Conservation (phyloP, 2,888 invertebrate genomes). For the Invenusta paracnida region DNA sequence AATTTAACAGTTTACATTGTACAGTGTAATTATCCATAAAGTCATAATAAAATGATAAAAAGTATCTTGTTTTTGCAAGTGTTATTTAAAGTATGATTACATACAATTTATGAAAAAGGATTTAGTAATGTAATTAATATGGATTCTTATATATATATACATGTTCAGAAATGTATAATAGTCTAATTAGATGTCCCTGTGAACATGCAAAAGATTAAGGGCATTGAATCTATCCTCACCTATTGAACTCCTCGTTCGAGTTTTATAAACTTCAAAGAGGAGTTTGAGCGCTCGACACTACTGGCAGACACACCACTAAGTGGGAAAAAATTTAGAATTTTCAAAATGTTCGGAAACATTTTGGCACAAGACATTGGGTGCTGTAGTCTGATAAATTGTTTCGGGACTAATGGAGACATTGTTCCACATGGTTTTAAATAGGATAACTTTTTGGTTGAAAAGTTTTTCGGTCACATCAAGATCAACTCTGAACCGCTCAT, state of each 20-base stretch:
- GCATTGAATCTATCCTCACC: background rate
- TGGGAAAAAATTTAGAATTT: background rate
- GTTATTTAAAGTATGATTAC: background rate
- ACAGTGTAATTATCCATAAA: too few species aligned
- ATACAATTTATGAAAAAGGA: conserved; percentile 23
- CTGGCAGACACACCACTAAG: conserved; percentile 29
- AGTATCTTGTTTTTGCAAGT: too few species aligned
- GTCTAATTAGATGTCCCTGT: conserved; percentile 4
- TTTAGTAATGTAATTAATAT: conserved; percentile 3
- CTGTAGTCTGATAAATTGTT: background rate
- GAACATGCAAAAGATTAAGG: background rate
- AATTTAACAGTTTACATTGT: too few species aligned
- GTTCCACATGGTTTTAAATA: background rate
- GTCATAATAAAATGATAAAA: too few species aligned
- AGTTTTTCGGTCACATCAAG: background rate
- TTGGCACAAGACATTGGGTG: conserved; percentile 22
- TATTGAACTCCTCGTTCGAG: background rate
- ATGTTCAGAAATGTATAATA: background rate
- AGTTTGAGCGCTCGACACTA: background rate
- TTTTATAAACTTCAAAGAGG: background rate
- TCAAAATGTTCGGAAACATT: conserved; percentile 15
- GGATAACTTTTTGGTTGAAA: background rate
- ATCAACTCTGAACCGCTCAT: background rate
- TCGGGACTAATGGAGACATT: background rate
- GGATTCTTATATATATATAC: background rate